Evolutionary conservation across 2,113 vertebrate genomes (phyloP), one percentile per base, ranked within the genome.

Genomic region (Phocoena phocoena): DNA sequence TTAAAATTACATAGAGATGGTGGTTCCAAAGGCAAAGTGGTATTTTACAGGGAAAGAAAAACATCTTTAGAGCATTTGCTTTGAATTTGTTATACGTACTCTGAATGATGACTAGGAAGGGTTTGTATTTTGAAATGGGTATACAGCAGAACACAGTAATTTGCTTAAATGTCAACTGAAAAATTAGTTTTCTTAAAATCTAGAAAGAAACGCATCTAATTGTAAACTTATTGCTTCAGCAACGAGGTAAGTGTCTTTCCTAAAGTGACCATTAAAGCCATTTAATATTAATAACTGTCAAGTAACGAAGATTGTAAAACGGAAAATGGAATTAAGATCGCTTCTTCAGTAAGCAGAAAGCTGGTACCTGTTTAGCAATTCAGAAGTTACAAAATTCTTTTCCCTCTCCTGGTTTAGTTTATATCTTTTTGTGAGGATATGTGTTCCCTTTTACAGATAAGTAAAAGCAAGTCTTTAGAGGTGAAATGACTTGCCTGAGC

Each of bases 201-300:
- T 36, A 89, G 63, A 81, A 93, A 86, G 86, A 55, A 73, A 73
- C 11, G 2, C 15, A 44, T 93, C 44, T 83, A 88, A 90, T 53
- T 65, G 47, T 38, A 93, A 89, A 87, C 25, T 36, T 65, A 58
- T 4, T 84, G 58, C 41, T 83, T 94, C 28, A 58, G 31, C 47
- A 74, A 80, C 0, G 60, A 90, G 60, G 20, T 44, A 81, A 63
- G 38, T 68, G 47, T 50, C n/a, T 90, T 82, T 67, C 41, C 47
- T 68, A 62, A 86, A 87, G 74, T 95, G 91, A 74, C 80, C 31
- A 12, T n/a, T 74, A 47, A 83, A 70, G 14, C 18, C 65, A 68
- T 71, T 83, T 82, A 68, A 53, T 95, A 88, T 63, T 86, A 77
- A 67, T 82, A 92, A 82, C 55, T 77, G 18, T 67, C 86, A 95